A percentile compares a stretch with the other conserved stretches of the same genome.
These are phyloP conservation scores for Muschampia plurimacula DNA, from an alignment of 2,888 invertebrate species.

Conservation along the genomic window DNA sequence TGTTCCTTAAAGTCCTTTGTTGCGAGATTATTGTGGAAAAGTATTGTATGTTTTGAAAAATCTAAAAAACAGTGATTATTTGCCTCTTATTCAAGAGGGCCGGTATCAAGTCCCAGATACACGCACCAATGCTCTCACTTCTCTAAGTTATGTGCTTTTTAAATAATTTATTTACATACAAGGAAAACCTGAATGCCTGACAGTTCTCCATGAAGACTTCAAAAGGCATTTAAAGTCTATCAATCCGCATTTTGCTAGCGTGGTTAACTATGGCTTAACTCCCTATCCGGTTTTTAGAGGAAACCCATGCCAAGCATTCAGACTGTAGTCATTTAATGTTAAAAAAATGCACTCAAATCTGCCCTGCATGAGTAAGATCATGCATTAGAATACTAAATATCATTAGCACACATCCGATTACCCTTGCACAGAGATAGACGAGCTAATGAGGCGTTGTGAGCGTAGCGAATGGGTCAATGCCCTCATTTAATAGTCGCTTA, in stretches of 20 bases:
- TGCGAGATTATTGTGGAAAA: background rate
- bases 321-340: background rate
- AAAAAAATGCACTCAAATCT: background rate
- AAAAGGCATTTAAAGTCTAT: too few relatives aligned
- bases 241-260: too few relatives aligned
- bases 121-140: too few relatives aligned
- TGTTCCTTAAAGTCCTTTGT: slow-evolving; percentile 15
- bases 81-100: background rate
- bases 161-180: too few relatives aligned
- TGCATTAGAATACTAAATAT: background rate
- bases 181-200: too few relatives aligned
- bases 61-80: background rate
- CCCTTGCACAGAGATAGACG: slow-evolving; percentile 18
- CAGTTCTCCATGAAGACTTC: too few relatives aligned
- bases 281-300: background rate
- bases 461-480: slow-evolving; percentile 17
- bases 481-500: slow-evolving; percentile 32
- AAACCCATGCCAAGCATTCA: background rate
- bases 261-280: background rate
- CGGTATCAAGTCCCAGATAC: too few relatives aligned
- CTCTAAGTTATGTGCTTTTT: too few relatives aligned
- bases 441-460: slow-evolving; percentile 23
- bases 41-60: background rate
- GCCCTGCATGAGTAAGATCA: too few relatives aligned
- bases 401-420: slow-evolving; percentile 24